Base-by-base conservation (phyloP, 2,888 invertebrate species). In the Eupithecia vulgata region DNA sequence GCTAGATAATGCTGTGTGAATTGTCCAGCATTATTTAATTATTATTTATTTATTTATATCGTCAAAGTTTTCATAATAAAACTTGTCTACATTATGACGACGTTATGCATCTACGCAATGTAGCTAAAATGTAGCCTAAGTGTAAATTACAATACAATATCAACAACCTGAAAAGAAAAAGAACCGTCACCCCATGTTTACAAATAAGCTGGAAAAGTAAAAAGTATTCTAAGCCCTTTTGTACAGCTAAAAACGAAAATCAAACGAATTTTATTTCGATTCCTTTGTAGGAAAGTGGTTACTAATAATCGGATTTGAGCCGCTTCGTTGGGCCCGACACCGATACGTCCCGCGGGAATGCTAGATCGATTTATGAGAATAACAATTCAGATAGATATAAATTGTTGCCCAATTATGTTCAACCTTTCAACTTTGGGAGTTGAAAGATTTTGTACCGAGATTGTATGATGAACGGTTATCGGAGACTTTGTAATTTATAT, bases 231-330 rank as follows among this genome's bases (percentile, higher is more conserved):
- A 21, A 30, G 35, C 5, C 45, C 30, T 35, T 45, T 71, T 71
- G 52, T 74, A 69, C 30, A 62, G 35, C 68, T 45, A 25, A 57
- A 57, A 13, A 25, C 57, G 42, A 68, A 59, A 67, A 70, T 71
- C 67, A 35, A 71, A 67, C 37, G 42, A 30, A 67, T 72, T 75
- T 70, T 72, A 64, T 72, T 67, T 67, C 34, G 71, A 69, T 42
- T 70, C 64, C 70, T 67, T 75, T 72, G 72, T 72, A 40, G 48
- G 48, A 71, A 74, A 76, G 68, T 74, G 67, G 71, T 72, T 70
- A 70, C 70, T 76, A 74, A 76, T 76, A 76, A 76, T 74, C 72
- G 74, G 72, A 71, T 71, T 73, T 73, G 69, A 57, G 67, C 68
- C 76, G 70, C 76, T 72, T 76, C 76, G 73, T 66, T 70, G 74